Evolutionary conservation across 2,113 vertebrate species (phyloP).

Genomic region (Charina bottae): DNA sequence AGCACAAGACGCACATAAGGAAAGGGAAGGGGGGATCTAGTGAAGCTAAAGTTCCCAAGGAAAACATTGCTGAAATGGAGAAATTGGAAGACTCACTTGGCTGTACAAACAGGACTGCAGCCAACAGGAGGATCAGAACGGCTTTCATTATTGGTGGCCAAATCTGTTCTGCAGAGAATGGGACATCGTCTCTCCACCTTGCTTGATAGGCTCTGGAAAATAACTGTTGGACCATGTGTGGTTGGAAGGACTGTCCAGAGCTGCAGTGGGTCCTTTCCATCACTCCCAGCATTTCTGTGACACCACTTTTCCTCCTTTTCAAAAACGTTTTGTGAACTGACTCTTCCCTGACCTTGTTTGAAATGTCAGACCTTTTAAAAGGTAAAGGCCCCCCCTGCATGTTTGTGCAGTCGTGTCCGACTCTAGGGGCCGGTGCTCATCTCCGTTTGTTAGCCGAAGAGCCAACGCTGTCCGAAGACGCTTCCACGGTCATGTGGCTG

Average conservation of each 20-base stretch:
- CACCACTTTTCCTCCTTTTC: neutral
- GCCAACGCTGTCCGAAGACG: too few species aligned
- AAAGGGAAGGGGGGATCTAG: too few species aligned
- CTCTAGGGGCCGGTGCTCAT: too few species aligned
- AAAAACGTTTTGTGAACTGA: neutral
- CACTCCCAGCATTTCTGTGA: neutral
- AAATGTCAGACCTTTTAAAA: neutral
- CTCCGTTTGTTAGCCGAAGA: too few species aligned
- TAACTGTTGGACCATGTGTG: conserved; percentile 4
- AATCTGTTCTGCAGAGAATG: neutral
- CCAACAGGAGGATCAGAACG: conserved; percentile 50
- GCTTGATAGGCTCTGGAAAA: conserved; percentile 46
- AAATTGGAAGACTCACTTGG: conserved; percentile 43
- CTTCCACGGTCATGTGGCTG: too few species aligned
- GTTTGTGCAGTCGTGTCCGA: too few species aligned
- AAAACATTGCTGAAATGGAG: neutral
- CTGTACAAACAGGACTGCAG: conserved; percentile 39
- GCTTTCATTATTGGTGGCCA: conserved; percentile 46
- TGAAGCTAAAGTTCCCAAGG: neutral
- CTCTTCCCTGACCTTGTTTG: neutral
- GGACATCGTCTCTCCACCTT: neutral
- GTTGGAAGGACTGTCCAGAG: conserved; percentile 10
- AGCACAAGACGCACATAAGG: neutral
- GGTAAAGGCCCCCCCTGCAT: too few species aligned
- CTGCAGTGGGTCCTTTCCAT: conserved; percentile 30